Percentiles rank a stretch among this genome's conserved stretches.
Conservation (phyloP, 2,888 invertebrate genomes). For the Drosophila nr. fundita region DNA sequence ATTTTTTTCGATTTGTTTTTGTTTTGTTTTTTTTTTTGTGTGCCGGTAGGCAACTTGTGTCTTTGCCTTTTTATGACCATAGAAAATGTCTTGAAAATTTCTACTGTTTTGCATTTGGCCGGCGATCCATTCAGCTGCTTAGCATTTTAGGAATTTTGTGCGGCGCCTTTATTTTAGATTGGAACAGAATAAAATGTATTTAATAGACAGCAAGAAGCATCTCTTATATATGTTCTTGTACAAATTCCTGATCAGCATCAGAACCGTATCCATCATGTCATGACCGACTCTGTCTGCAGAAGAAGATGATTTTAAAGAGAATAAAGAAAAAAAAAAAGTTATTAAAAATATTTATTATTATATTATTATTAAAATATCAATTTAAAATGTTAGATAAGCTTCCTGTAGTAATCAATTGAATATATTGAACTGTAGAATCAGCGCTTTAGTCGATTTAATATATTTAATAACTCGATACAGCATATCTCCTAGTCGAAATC, state of each 20-base stretch:
- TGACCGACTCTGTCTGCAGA: neutral
- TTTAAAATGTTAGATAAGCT: neutral
- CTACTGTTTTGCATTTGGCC: conserved; percentile 57
- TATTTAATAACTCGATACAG: neutral
- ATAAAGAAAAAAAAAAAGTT: too few relatives aligned
- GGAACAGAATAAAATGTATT: neutral
- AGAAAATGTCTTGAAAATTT: conserved; percentile 63
- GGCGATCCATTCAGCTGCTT: conserved; percentile 5
- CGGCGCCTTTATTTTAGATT: neutral
- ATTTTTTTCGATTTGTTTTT: conserved; percentile 5
- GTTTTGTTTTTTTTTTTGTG: conserved; percentile 7
- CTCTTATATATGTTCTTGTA: neutral
- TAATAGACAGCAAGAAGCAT: neutral
- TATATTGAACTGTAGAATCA: neutral
- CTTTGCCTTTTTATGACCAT: conserved; percentile 35
- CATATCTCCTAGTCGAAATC: neutral
- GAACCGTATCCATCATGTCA: neutral
- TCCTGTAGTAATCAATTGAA: neutral
- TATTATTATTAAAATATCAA: too few relatives aligned
- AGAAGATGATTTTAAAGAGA: neutral
- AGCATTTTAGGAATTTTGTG: conserved; percentile 21
- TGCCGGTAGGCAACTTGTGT: conserved; percentile 43
- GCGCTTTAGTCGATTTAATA: neutral
- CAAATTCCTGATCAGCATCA: too few relatives aligned
- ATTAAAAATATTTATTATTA: too few relatives aligned